A percentile compares a stretch with the other conserved stretches of the same genome.
Evolutionary conservation across 2,888 invertebrate genomes (phyloP).

Genomic region (Chrysolina americana): DNA sequence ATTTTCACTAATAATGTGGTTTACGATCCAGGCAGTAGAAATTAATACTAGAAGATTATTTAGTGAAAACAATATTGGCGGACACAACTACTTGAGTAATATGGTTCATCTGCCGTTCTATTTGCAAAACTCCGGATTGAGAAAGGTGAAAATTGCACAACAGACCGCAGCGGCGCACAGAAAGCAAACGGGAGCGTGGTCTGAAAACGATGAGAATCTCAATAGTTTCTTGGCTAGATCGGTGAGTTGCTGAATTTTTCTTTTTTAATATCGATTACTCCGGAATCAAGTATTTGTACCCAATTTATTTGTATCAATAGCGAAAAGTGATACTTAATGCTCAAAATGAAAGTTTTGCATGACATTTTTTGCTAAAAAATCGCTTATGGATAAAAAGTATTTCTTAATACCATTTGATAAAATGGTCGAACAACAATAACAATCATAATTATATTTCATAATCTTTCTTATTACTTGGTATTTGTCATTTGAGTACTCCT

Average conservation of each 20-base stretch:
- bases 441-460: too few relatives aligned
- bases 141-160: conserved; percentile 90
- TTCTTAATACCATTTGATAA: too few relatives aligned
- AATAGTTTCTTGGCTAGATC: conserved; percentile 71
- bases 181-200: conserved; percentile 67
- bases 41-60: conserved; percentile 89
- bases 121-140: conserved; percentile 94
- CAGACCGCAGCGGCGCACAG: conserved; percentile 79
- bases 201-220: conserved; percentile 73
- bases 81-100: conserved; percentile 94
- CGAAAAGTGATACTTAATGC: too few relatives aligned
- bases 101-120: conserved; percentile 98
- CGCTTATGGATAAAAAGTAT: too few relatives aligned
- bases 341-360: too few relatives aligned
- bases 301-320: too few relatives aligned
- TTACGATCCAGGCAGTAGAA: conserved; percentile 82
- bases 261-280: too few relatives aligned
- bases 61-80: conserved; percentile 93
- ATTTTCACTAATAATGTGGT: conserved; percentile 21
- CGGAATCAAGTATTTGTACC: too few relatives aligned
- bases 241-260: conserved; percentile 59
- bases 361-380: too few relatives aligned
- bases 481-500: too few relatives aligned
- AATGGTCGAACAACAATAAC: too few relatives aligned
- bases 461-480: too few relatives aligned